These are phyloP conservation scores for Lasiurus cinereus DNA, from an alignment of 2,113 vertebrate genomes.

Conservation along the genomic window DNA sequence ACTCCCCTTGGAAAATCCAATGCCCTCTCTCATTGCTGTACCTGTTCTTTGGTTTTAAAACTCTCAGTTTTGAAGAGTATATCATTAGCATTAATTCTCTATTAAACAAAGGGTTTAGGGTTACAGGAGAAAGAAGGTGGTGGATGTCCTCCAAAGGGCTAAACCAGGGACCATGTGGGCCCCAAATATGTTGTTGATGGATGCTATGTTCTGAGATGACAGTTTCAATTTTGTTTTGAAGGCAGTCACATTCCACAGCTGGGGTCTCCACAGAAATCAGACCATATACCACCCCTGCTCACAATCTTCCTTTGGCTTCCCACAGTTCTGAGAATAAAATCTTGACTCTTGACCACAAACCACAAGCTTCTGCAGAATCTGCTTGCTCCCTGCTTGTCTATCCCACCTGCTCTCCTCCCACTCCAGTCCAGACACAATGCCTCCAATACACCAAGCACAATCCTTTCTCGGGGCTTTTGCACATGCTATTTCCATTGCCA, in stretches of 20 bases:
- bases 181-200: not conserved
- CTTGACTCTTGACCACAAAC: not conserved
- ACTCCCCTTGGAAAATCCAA: not conserved
- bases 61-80: not conserved
- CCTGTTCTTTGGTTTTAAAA: not conserved
- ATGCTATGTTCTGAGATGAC: not conserved
- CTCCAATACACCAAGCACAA: not conserved
- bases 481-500: not conserved
- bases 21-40: not conserved
- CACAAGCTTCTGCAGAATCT: not conserved
- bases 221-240: not conserved
- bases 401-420: not conserved
- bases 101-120: not conserved
- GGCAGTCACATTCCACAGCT: not conserved
- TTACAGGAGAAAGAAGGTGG: not conserved
- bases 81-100: not conserved
- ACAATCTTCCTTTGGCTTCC: not conserved
- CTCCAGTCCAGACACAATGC: not conserved
- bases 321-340: not conserved
- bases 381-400: not conserved
- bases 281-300: not conserved
- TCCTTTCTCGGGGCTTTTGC: conserved; percentile 16
- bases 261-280: not conserved
- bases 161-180: not conserved
- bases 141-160: not conserved